Evolutionary conservation across 2,113 vertebrate species (phyloP).

Genomic region (Paradoxurus hermaphroditus): DNA sequence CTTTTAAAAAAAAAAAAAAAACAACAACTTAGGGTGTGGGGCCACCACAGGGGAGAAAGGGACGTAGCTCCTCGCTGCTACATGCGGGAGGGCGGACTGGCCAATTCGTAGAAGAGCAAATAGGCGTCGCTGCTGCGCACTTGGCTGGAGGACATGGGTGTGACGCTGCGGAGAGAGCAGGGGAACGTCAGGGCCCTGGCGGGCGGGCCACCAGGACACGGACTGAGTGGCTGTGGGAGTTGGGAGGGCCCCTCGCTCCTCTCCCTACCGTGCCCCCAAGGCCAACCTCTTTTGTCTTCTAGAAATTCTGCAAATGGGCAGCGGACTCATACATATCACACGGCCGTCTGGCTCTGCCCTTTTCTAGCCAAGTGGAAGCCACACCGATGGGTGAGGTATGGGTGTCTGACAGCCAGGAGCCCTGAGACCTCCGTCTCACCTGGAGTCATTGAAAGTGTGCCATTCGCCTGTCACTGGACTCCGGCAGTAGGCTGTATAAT

Average conservation of each 20-base stretch:
- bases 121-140: slow-evolving; percentile 97
- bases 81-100: slow-evolving; percentile 90
- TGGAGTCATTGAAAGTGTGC: slow-evolving; percentile 96
- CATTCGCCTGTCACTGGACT: slow-evolving; percentile 91
- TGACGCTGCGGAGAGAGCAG: slow-evolving; percentile 85
- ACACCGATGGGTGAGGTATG: not conserved
- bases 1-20: slow-evolving; percentile 64
- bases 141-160: slow-evolving; percentile 96
- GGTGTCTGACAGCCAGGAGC: accelerated
- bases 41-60: slow-evolving; percentile 4
- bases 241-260: not conserved
- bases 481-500: slow-evolving; percentile 97
- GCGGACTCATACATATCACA: accelerated
- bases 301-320: not conserved
- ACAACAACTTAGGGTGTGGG: slow-evolving; percentile 54
- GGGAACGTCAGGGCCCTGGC: not conserved
- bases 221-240: not conserved
- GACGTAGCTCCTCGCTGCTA: slow-evolving; percentile 74
- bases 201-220: accelerated
- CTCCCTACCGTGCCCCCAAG: not conserved
- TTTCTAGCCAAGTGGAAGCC: not conserved
- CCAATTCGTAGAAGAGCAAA: slow-evolving; percentile 96
- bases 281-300: not conserved
- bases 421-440: slow-evolving; percentile 79
- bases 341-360: not conserved